These are phyloP conservation scores for Phoenoteleia sp. DNA, from an alignment of 2,888 invertebrate genomes.

Conservation along the genomic window DNA sequence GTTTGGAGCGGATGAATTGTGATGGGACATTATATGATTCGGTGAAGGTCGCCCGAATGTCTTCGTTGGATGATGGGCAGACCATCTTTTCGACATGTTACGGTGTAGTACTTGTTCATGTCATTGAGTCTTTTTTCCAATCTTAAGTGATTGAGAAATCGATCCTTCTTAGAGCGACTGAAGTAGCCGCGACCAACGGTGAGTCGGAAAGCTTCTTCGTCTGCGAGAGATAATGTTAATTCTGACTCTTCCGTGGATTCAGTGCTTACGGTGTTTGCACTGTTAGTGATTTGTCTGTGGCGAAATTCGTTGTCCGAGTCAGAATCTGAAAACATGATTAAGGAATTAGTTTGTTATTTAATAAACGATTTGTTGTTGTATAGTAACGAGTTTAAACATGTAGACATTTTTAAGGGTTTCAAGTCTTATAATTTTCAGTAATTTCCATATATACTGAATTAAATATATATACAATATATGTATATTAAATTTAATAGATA, in stretches of 20 bases:
- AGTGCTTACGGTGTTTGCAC: slow-evolving; percentile 67
- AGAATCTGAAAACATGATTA: slow-evolving; percentile 75
- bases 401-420: no score
- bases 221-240: slow-evolving; percentile 78
- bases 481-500: background rate
- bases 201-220: slow-evolving; percentile 81
- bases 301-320: slow-evolving; percentile 73
- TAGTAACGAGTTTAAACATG: no score
- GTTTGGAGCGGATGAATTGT: no score
- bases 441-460: no score
- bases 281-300: slow-evolving; percentile 43
- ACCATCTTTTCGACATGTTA: slow-evolving; percentile 73
- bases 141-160: slow-evolving; percentile 82
- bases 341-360: no score
- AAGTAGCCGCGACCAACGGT: slow-evolving; percentile 82
- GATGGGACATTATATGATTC: slow-evolving; percentile 70
- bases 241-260: slow-evolving; percentile 55
- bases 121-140: slow-evolving; percentile 82
- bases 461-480: no score
- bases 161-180: slow-evolving; percentile 82
- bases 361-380: no score
- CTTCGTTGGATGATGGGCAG: slow-evolving; percentile 72
- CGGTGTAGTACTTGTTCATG: slow-evolving; percentile 79
- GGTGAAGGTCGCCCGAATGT: slow-evolving; percentile 77
- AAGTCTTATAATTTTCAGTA: no score